These are phyloP conservation scores for Nemapogon koenigi DNA, from an alignment of 2,888 invertebrate genomes.

Conservation along the genomic window DNA sequence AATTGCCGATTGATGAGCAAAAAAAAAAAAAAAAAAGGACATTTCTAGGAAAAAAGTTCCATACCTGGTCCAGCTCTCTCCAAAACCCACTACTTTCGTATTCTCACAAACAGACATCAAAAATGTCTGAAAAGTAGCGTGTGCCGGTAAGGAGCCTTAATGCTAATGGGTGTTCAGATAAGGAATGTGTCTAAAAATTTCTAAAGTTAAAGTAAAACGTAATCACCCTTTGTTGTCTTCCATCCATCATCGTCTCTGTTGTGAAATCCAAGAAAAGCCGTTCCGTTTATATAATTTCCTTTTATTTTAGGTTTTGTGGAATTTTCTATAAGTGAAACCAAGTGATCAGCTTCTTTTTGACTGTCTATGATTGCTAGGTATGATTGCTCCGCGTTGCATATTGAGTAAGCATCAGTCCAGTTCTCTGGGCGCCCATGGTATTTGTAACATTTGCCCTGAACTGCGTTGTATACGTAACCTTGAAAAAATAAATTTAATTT, in stretches of 20 bases:
- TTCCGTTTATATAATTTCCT: constrained; percentile 20
- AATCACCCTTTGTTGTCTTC: constrained; percentile 30
- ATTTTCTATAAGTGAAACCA: constrained; percentile 25
- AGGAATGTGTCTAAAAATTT: no score
- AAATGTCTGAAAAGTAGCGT: no score
- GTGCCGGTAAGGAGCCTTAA: no score
- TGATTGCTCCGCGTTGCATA: constrained; percentile 34
- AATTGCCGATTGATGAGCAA: no score
- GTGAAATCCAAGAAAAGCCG: constrained; percentile 18
- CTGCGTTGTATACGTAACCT: constrained; percentile 31
- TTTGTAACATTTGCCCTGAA: constrained; percentile 35
- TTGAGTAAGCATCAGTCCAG: constrained; percentile 35
- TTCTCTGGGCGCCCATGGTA: constrained; percentile 32
- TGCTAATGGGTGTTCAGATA: no score
- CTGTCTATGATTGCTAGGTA: constrained; percentile 36
- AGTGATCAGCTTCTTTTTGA: constrained; percentile 26
- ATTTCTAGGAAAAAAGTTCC: no score
- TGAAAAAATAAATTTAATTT: constrained; percentile 10
- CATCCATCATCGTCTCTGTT: constrained; percentile 22
- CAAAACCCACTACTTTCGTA: no score
- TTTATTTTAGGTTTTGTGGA: constrained; percentile 25
- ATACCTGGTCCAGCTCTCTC: no score
- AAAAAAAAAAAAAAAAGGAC: no score
- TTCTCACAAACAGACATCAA: no score
- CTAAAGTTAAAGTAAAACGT: no score